phyloP scores from a whole-genome alignment of 2,113 vertebrate genomes.

The Ancistrus triradiatus region DNA sequence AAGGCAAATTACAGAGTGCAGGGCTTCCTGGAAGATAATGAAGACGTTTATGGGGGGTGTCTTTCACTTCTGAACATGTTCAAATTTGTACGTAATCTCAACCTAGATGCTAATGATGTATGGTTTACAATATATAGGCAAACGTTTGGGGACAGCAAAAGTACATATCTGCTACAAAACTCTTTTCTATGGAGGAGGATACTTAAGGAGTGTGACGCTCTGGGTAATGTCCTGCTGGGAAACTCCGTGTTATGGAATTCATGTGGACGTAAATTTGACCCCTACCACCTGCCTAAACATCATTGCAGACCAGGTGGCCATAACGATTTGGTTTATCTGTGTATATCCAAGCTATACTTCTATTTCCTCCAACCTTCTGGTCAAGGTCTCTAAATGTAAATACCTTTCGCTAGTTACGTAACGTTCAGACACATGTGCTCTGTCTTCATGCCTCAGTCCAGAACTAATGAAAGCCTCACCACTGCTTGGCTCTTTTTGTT shows the following conservation, averaged over 20 bases:
- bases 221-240: no score
- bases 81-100: neutral
- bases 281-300: no score
- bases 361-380: no score
- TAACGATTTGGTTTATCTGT: no score
- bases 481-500: neutral
- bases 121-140: neutral
- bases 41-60: slow-evolving; percentile 47
- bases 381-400: slow-evolving; percentile 2
- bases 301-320: no score
- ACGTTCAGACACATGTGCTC: neutral
- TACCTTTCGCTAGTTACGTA: slow-evolving; percentile 14
- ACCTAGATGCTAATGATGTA: slow-evolving; percentile 9
- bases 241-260: no score
- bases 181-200: no score
- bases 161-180: no score
- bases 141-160: neutral
- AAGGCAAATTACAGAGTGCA: slow-evolving; percentile 35
- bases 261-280: no score
- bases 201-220: no score
- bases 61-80: neutral
- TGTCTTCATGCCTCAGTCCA: neutral
- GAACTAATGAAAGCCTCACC: neutral
- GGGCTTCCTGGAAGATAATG: slow-evolving; percentile 49
- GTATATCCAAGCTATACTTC: no score